Percentiles rank a stretch among this genome's conserved stretches.
These are phyloP conservation scores for Geophilus truncorum DNA, from an alignment of 2,888 invertebrate species.

Conservation along the genomic window DNA sequence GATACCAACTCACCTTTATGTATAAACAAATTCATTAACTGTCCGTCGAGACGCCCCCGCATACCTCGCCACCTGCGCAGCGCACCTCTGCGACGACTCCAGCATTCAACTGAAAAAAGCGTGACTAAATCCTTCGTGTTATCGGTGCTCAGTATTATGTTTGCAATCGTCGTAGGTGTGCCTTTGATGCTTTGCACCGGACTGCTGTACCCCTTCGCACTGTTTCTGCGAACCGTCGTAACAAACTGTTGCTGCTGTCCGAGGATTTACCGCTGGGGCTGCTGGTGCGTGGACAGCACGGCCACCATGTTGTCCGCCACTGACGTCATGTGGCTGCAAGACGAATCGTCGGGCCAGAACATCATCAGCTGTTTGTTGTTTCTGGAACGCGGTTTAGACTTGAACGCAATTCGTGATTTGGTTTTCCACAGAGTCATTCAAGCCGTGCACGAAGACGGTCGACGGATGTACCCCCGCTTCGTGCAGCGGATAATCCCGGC, in stretches of 20 bases:
- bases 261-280: slow-evolving; percentile 33
- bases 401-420: slow-evolving; percentile 50
- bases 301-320: slow-evolving; percentile 45
- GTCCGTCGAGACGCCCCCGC: background rate
- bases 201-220: slow-evolving; percentile 47
- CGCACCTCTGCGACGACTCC: slow-evolving; percentile 49
- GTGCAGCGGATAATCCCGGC: slow-evolving; percentile 49
- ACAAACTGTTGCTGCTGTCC: slow-evolving; percentile 41
- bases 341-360: slow-evolving; percentile 43
- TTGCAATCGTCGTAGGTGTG: slow-evolving; percentile 50
- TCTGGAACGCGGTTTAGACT: slow-evolving; percentile 52
- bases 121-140: slow-evolving; percentile 43
- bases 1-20: background rate
- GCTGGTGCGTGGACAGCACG: slow-evolving; percentile 32
- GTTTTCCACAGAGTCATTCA: slow-evolving; percentile 50
- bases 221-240: slow-evolving; percentile 42
- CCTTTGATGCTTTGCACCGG: slow-evolving; percentile 46
- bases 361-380: slow-evolving; percentile 53
- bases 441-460: slow-evolving; percentile 47
- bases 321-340: slow-evolving; percentile 52
- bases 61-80: slow-evolving; percentile 42
- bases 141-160: slow-evolving; percentile 44
- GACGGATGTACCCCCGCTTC: slow-evolving; percentile 51
- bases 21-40: background rate
- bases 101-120: slow-evolving; percentile 49